Percentiles rank a stretch among this genome's conserved stretches.
phyloP scores from a whole-genome alignment of 1,140 invertebrate genomes.

The Drosophila trapezifrons region DNA sequence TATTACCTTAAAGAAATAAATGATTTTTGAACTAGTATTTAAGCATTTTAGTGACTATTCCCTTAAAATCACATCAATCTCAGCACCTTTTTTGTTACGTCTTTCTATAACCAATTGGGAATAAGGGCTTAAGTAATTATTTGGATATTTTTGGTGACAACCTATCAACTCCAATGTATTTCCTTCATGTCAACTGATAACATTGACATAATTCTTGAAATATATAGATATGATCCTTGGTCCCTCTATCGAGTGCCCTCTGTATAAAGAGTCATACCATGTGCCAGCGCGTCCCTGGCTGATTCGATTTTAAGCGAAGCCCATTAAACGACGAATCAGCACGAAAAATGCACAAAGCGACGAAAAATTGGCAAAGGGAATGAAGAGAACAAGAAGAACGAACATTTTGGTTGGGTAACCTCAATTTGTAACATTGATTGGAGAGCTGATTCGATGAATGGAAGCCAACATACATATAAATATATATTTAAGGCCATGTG shows the following conservation, averaged over 20 bases:
- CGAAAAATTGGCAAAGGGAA: conserved; percentile 9
- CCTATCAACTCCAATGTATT: background rate
- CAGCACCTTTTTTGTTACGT: background rate
- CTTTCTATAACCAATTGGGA: background rate
- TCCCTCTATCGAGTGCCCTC: background rate
- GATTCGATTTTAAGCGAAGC: conserved; percentile 52
- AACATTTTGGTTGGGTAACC: conserved; percentile 20
- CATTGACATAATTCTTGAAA: too few species aligned
- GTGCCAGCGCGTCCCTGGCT: conserved; percentile 15
- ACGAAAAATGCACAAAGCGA: conserved; percentile 40
- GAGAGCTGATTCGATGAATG: conserved; percentile 50
- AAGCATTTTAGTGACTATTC: background rate
- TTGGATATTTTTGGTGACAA: too few species aligned
- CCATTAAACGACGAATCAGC: conserved; percentile 60
- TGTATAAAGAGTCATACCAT: conserved; percentile 11
- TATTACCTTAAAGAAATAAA: background rate
- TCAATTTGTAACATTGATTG: conserved; percentile 50
- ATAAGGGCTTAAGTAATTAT: too few species aligned
- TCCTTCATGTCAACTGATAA: too few species aligned
- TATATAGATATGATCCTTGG: background rate
- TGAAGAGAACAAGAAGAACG: background rate
- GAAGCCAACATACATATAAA: conserved; percentile 19
- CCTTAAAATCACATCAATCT: background rate
- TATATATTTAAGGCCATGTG: conserved; percentile 7
- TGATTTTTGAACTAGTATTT: background rate